Percentiles rank a stretch among this genome's conserved stretches.
phyloP scores from a whole-genome alignment of 1,140 invertebrate species.

The Gryon sp. region DNA sequence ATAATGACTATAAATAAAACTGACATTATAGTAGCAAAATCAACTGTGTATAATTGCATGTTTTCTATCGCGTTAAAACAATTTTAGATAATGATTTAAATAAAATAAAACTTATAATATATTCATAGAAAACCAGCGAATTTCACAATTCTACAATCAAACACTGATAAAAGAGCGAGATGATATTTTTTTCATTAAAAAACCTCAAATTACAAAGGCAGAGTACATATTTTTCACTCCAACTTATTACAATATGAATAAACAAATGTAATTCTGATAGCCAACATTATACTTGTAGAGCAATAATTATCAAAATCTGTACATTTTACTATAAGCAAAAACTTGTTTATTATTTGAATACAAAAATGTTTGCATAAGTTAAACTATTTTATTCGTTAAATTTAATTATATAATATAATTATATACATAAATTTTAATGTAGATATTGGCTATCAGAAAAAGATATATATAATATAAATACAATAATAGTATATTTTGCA shows the following conservation, averaged over 20 bases:
- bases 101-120: constrained; percentile 23
- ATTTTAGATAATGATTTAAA: constrained; percentile 29
- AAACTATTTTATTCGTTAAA: no score
- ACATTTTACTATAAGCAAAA: no score
- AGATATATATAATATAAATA: constrained; percentile 1
- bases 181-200: constrained; percentile 47
- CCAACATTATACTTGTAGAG: no score
- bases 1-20: constrained; percentile 23
- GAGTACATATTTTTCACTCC: constrained; percentile 52
- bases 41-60: constrained; percentile 35
- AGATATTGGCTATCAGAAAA: constrained; percentile 2
- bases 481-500: no score
- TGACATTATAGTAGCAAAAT: constrained; percentile 15
- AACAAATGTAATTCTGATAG: constrained; percentile 9
- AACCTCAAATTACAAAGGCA: constrained; percentile 17
- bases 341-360: no score
- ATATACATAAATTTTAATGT: no score
- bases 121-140: constrained; percentile 39
- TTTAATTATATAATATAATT: no score
- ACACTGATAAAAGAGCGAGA: constrained; percentile 34
- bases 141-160: constrained; percentile 43
- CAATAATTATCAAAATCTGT: no score
- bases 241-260: constrained; percentile 24
- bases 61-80: constrained; percentile 38
- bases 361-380: no score